A percentile compares a stretch with the other conserved stretches of the same genome.
Evolutionary conservation across 2,113 vertebrate genomes (phyloP).

Genomic region (Entomyzon cyanotis): DNA sequence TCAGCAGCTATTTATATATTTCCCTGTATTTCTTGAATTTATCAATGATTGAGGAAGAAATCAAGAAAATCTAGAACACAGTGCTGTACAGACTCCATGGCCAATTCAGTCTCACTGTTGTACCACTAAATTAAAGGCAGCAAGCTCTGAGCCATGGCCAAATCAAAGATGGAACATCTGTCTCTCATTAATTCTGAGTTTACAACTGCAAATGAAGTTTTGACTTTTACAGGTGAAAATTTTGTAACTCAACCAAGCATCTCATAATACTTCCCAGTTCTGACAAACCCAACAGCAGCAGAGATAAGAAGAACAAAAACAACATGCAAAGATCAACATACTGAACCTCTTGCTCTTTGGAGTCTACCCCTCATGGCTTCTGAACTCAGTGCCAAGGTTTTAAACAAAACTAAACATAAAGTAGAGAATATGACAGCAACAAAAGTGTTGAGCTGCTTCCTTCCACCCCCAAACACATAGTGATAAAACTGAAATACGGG

Average conservation of each 20-base stretch:
- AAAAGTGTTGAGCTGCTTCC: conserved; percentile 46
- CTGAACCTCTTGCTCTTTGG: background rate
- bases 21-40: conserved; percentile 29
- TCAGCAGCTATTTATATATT: conserved; percentile 48
- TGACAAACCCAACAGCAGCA: background rate
- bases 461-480: background rate
- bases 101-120: background rate
- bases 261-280: background rate
- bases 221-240: conserved; percentile 58
- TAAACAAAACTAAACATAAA: conserved; percentile 46
- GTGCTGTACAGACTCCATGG: background rate
- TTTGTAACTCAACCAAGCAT: background rate
- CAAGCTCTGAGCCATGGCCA: conserved; percentile 45
- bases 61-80: background rate
- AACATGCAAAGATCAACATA: background rate
- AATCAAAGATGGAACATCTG: conserved; percentile 65
- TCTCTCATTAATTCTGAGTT: conserved; percentile 65
- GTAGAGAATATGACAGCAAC: conserved; percentile 24
- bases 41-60: background rate
- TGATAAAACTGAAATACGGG: conserved; percentile 62
- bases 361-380: conserved; percentile 42
- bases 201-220: conserved; percentile 60
- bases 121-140: conserved; percentile 59
- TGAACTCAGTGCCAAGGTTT: conserved; percentile 38
- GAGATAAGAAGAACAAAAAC: conserved; percentile 6